Evolutionary conservation across 2,113 vertebrate species (phyloP).

Genomic region (Campylomormyrus tamandua): DNA sequence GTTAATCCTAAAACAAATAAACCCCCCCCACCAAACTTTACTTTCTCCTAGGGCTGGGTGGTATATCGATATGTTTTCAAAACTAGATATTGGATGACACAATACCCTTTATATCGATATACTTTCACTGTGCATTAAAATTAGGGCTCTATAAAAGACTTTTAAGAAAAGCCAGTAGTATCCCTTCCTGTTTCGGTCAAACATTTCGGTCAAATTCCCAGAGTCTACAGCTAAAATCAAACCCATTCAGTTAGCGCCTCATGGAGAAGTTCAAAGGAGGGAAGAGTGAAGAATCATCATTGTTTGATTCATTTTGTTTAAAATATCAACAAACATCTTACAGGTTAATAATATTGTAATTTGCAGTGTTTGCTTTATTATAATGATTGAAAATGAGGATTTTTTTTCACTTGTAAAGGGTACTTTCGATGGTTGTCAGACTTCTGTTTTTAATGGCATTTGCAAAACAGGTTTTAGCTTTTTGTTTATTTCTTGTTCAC

Average conservation of each 20-base stretch:
- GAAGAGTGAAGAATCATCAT: neutral
- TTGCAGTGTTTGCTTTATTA: neutral
- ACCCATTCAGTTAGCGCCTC: neutral
- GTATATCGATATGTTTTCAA: neutral
- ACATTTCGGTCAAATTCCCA: neutral
- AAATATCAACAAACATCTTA: neutral
- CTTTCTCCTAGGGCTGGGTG: neutral
- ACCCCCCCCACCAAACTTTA: neutral
- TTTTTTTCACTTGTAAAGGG: neutral
- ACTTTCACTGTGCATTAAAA: neutral
- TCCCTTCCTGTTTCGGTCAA: neutral
- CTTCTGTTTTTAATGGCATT: neutral
- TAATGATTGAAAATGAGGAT: neutral
- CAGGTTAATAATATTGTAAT: neutral
- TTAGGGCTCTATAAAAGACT: neutral
- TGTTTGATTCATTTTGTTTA: neutral
- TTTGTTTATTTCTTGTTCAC: neutral
- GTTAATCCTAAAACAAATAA: neutral
- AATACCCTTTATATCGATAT: neutral
- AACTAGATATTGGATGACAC: neutral
- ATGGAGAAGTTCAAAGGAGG: neutral
- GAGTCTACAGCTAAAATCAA: neutral
- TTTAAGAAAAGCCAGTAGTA: neutral
- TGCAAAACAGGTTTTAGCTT: neutral
- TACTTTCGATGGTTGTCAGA: neutral